Conservation (phyloP, 2,888 invertebrate species). For the Tiliacea aurago region DNA sequence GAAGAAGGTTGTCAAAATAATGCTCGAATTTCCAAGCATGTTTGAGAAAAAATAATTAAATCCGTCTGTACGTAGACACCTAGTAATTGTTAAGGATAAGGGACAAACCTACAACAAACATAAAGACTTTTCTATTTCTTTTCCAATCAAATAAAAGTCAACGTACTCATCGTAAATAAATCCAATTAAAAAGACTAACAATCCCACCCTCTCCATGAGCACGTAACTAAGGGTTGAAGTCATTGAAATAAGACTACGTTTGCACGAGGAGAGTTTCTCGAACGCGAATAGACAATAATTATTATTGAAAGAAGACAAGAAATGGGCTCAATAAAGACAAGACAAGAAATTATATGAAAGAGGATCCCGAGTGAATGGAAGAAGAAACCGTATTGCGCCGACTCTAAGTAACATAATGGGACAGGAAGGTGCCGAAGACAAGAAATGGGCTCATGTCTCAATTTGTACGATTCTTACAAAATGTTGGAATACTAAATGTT, state of each 20-base stretch:
- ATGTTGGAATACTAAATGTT: background rate
- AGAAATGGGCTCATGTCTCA: too few relatives aligned
- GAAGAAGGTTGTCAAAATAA: too few relatives aligned
- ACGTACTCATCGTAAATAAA: slow-evolving; percentile 23
- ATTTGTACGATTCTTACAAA: background rate
- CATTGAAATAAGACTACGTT: slow-evolving; percentile 17
- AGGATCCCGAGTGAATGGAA: too few relatives aligned
- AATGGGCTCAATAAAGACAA: too few relatives aligned
- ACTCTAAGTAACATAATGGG: too few relatives aligned
- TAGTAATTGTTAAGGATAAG: background rate
- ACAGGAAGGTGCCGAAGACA: background rate
- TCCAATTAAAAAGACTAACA: slow-evolving; percentile 34
- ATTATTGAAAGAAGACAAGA: background rate
- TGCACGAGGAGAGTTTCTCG: background rate
- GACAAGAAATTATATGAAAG: too few relatives aligned
- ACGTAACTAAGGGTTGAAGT: slow-evolving; percentile 9
- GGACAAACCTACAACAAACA: background rate
- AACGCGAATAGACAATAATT: background rate
- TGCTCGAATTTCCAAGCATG: too few relatives aligned
- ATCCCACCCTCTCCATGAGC: slow-evolving; percentile 22
- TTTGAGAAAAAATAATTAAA: background rate
- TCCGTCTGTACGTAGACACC: background rate
- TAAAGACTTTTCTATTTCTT: slow-evolving; percentile 21
- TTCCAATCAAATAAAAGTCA: slow-evolving; percentile 41
- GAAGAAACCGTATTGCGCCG: too few relatives aligned